Conservation (phyloP, 1,140 invertebrate genomes). For the Drosophila ficusphila region DNA sequence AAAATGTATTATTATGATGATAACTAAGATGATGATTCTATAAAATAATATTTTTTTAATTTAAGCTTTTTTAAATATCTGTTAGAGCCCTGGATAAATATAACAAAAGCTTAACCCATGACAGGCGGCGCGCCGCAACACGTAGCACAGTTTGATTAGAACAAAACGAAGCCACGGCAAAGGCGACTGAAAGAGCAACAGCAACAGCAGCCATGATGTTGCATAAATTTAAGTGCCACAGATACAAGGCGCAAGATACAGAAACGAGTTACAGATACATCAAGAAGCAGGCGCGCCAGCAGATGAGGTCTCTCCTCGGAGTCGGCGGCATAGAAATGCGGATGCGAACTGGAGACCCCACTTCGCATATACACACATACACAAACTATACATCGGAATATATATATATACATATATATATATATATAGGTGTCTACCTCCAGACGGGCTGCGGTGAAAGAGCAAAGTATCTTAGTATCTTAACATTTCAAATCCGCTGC, state of each 20-base stretch:
- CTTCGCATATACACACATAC: conserved; percentile 34
- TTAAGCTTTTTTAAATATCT: background rate
- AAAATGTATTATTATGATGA: background rate
- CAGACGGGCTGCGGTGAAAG: conserved; percentile 71
- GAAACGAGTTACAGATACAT: conserved; percentile 79
- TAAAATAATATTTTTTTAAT: background rate
- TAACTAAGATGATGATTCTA: too few species aligned
- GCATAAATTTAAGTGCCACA: conserved; percentile 80
- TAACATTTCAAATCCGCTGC: conserved; percentile 76
- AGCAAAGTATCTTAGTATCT: conserved; percentile 78
- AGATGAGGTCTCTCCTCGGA: conserved; percentile 51
- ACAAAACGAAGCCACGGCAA: conserved; percentile 58
- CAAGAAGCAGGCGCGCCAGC: conserved; percentile 43
- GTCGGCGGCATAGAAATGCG: conserved; percentile 71
- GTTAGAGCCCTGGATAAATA: background rate
- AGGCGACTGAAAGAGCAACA: conserved; percentile 7
- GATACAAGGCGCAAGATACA: conserved; percentile 75
- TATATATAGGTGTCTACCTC: conserved; percentile 46
- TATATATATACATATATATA: conserved; percentile 14
- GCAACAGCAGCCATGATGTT: conserved; percentile 65
- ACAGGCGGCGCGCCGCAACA: conserved; percentile 38
- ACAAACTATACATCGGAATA: too few species aligned
- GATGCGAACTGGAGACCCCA: conserved; percentile 64
- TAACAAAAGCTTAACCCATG: conserved; percentile 60
- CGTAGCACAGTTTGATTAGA: conserved; percentile 76